Base-by-base conservation (phyloP, 2,797 vertebrate species). In the Crocodylus rhombifer region DNA sequence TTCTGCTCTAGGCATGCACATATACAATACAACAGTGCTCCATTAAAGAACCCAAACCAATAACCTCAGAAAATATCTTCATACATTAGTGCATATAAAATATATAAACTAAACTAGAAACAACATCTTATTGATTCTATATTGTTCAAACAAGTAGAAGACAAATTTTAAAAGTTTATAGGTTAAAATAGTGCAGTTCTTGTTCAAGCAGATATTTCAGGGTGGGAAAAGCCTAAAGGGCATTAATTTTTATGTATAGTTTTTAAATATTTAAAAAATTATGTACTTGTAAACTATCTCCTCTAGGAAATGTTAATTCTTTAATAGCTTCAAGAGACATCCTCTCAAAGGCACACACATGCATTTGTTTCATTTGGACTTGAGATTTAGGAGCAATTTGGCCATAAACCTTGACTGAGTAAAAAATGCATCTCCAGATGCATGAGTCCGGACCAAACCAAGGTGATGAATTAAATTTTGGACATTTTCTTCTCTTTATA, bases 381-480 rank as follows among this genome's bases (percentile, higher is more conserved):
- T 91, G 67, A 82, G 89, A 86, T 5, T 84, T 85, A 64, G 55
- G 23, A 58, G 56, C 64, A 42, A 63, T 61, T 69, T 55, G 6
- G 6, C 4, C 36, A 14, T 1, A 2, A 77, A 95, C 77, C 3
- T 7, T 81, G 36, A 76, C 62, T 55, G 3, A 51, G 3, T 71
- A 81, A 76, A 82, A 60, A 73, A 16, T 33, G 36, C 36, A 73
- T 51, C 42, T 51, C 10, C 42, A 51, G 42, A 51, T 51, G 42
- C 42, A 51, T 51, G 42, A 51, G 42, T 51, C 42, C 6, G 10
- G 42, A 51, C 42, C 42, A 51, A 9, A 20, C 23, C 42, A 36
- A 42, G 60, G 36, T 55, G 36, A 62, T 25, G 51, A 63, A 11
- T 10, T 30, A 30, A 4, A 26, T 18, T 12, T 79, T 73, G 23